phyloP scores from a whole-genome alignment of 2,113 vertebrate genomes.

The Centropus unirufus region DNA sequence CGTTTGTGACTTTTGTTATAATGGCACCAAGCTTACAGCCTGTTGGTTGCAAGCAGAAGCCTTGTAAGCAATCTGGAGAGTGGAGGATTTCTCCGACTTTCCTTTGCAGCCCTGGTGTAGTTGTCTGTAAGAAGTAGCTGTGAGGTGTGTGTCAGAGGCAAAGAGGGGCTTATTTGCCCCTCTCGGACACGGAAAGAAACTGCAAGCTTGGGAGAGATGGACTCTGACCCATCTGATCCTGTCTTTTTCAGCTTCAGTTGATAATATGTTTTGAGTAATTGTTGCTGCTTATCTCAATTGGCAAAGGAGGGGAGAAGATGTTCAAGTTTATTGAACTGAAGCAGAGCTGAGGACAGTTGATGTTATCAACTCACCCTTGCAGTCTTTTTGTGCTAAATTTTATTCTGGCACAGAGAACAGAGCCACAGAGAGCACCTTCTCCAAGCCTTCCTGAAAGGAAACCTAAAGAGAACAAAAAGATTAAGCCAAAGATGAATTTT shows the following conservation, averaged over 20 bases:
- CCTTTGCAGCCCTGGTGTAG: background rate
- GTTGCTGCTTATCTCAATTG: constrained; percentile 32
- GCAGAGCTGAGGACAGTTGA: constrained; percentile 16
- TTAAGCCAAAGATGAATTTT: background rate
- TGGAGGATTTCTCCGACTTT: background rate
- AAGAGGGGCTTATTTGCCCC: background rate
- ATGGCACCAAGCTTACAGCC: background rate
- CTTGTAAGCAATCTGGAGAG: background rate
- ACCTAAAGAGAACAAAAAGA: background rate
- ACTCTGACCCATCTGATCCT: background rate
- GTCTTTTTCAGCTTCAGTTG: constrained; percentile 21
- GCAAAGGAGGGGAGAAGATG: constrained; percentile 31
- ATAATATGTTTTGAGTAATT: constrained; percentile 18
- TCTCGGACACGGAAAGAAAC: background rate
- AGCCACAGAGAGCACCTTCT: constrained; percentile 17
- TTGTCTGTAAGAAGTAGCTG: constrained; percentile 26
- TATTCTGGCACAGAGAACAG: background rate
- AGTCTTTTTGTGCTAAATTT: background rate
- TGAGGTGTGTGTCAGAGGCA: background rate
- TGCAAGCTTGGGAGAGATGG: background rate
- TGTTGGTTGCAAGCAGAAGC: background rate
- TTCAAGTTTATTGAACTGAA: constrained; percentile 26
- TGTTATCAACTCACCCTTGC: background rate
- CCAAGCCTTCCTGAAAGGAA: background rate
- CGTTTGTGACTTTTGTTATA: background rate